Evolutionary conservation across 2,888 invertebrate species (phyloP).

Genomic region (Tetragnatha montana): DNA sequence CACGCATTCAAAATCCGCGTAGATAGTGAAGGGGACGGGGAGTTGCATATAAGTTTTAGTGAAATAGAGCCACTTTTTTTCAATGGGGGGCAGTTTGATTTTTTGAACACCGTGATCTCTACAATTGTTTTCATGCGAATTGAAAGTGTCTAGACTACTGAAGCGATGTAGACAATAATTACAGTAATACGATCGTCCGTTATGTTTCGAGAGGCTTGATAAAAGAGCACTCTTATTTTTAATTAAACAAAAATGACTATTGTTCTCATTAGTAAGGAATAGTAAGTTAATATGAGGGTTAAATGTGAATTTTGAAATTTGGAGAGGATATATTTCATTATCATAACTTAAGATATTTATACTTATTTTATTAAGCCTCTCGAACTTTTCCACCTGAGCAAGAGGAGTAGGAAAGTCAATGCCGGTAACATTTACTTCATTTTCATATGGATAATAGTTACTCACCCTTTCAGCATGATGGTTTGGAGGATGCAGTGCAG

Average conservation of each 20-base stretch:
- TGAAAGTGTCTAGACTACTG: not conserved
- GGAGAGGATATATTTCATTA: not conserved
- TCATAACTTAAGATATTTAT: not conserved
- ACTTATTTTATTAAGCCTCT: not conserved
- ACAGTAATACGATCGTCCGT: not conserved
- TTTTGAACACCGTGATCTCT: not conserved
- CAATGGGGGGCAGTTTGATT: not conserved
- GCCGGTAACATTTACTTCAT: not conserved
- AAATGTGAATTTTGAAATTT: not conserved
- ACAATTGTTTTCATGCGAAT: not conserved
- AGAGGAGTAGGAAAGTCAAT: not conserved
- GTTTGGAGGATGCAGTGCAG: not conserved
- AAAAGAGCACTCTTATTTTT: not conserved
- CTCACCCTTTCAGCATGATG: not conserved
- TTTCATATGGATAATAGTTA: not conserved
- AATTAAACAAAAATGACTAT: not conserved
- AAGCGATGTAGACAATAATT: not conserved
- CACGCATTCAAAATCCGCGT: slow-evolving; percentile 46
- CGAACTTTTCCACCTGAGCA: not conserved
- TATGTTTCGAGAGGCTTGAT: not conserved
- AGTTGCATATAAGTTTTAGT: not conserved
- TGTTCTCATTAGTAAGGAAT: not conserved
- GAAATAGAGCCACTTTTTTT: not conserved
- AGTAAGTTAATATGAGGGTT: not conserved
- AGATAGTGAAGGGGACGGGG: not conserved